Evolutionary conservation across 1,140 invertebrate genomes (phyloP), one percentile per base, ranked within the genome.

Genomic region (Helicoverpa zea): DNA sequence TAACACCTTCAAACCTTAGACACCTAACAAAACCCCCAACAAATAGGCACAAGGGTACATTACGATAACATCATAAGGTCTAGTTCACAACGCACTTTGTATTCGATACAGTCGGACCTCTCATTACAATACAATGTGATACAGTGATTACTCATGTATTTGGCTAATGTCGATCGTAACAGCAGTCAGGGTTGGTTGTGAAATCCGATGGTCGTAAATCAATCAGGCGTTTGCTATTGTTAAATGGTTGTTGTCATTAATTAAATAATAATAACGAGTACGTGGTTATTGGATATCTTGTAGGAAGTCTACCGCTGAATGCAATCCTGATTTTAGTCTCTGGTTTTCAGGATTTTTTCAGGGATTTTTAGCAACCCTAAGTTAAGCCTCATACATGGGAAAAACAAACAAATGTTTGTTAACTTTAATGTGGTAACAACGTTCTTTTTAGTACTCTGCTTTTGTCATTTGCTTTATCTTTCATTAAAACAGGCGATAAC

Each of bases 21-120:
- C 2, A 52, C 51, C 52, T 54, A n/a, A 14, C 14, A 23, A 58
- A 58, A 18, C 16, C 16, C 56, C 56, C 16, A 68, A 51, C 35
- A 29, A 72, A 72, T 72, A 72, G 23, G 68, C 68, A 51, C 68
- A 72, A 72, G 68, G 68, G 49, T 72, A 30, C 23, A n/a, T 54
- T 72, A 54, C 68, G 49, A 52, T 30, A 72, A 72, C 49, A 72
- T 72, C 68, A 54, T 72, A 72, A 72, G 68, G 68, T 72, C 68
- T 72, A 72, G 68, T 54, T 72, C 68, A 72, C 23, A 47, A 16
- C 29, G 2, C 13, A 14, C 16, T 72, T 52, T 51, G 52, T 52
- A 72, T 72, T 54, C 68, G 29, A 52, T 14, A 13, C 68, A 54
- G 68, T 30, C 12, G 30, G 18, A 58, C 58, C 13, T 23, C 68